Percentiles rank a stretch among this genome's conserved stretches.
phyloP scores from a whole-genome alignment of 2,888 invertebrate genomes.

The Tipula unca region DNA sequence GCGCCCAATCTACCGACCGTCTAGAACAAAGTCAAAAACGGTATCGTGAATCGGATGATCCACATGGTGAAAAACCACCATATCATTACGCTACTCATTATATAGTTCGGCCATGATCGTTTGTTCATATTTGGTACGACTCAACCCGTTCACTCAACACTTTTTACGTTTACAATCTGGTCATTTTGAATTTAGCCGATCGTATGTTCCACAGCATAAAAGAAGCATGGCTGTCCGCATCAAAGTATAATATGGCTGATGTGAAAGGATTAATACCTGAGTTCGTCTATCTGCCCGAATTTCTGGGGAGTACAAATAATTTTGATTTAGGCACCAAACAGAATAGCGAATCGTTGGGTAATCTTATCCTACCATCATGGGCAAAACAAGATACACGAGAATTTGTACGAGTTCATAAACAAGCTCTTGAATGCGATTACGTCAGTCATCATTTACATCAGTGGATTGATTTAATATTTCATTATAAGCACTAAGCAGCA shows the following conservation, averaged over 20 bases:
- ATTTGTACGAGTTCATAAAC: slow-evolving; percentile 88
- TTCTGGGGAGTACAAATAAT: slow-evolving; percentile 84
- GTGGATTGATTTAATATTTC: slow-evolving; percentile 99
- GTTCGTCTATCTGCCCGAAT: slow-evolving; percentile 97
- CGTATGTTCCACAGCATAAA: slow-evolving; percentile 98
- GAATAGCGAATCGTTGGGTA: slow-evolving; percentile 86
- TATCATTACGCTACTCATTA: slow-evolving; percentile 99
- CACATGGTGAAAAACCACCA: slow-evolving; percentile 96
- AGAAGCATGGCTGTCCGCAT: slow-evolving; percentile 95
- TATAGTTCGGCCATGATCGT: slow-evolving; percentile 99
- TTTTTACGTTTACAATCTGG: slow-evolving; percentile 95
- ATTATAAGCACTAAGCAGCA: slow-evolving; percentile 92
- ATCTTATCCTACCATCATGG: slow-evolving; percentile 94
- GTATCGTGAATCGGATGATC: slow-evolving; percentile 96
- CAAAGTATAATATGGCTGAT: slow-evolving; percentile 98
- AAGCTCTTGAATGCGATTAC: slow-evolving; percentile 93
- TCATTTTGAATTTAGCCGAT: slow-evolving; percentile 97
- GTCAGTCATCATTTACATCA: slow-evolving; percentile 95
- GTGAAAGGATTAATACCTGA: slow-evolving; percentile 99
- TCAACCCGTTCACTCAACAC: slow-evolving; percentile 98
- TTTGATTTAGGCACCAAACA: slow-evolving; percentile 95
- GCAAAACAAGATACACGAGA: slow-evolving; percentile 92
- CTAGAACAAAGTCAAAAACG: slow-evolving; percentile 91
- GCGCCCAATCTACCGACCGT: slow-evolving; percentile 89
- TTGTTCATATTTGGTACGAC: slow-evolving; percentile 92